phyloP scores from a whole-genome alignment of 2,888 invertebrate genomes.

The Campaea margaritaria region DNA sequence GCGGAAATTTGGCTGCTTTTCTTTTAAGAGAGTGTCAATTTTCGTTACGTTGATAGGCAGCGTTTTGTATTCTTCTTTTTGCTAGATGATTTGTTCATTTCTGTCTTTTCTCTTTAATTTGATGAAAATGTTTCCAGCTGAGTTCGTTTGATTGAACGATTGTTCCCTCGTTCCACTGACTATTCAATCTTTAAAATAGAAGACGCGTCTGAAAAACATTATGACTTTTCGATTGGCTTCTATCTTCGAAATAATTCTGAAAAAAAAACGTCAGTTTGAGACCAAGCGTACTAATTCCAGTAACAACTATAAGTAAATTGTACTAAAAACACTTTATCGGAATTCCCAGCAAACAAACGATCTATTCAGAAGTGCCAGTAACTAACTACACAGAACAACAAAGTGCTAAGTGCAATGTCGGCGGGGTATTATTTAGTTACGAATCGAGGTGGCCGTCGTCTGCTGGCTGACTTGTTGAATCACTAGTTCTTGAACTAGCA shows the following conservation, averaged over 20 bases:
- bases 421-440: slow-evolving; percentile 15
- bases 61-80: slow-evolving; percentile 25
- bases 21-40: slow-evolving; percentile 25
- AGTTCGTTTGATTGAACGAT: slow-evolving; percentile 20
- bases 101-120: slow-evolving; percentile 17
- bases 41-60: slow-evolving; percentile 28
- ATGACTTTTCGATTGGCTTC: too few species aligned
- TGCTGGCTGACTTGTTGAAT: slow-evolving; percentile 54
- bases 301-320: too few species aligned
- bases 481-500: slow-evolving; percentile 40
- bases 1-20: slow-evolving; percentile 52
- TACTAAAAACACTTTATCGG: too few species aligned
- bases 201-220: background rate
- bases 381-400: slow-evolving; percentile 5
- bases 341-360: background rate
- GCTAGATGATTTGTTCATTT: slow-evolving; percentile 23
- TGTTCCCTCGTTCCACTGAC: slow-evolving; percentile 20
- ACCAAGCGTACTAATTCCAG: too few species aligned
- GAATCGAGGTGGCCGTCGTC: slow-evolving; percentile 16
- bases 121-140: slow-evolving; percentile 27
- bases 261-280: too few species aligned
- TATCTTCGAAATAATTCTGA: too few species aligned
- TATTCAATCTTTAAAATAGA: slow-evolving; percentile 2
- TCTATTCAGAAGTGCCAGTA: background rate
- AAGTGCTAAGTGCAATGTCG: slow-evolving; percentile 27